phyloP scores from a whole-genome alignment of 2,113 vertebrate genomes.

The Leucoraja erinaceus region DNA sequence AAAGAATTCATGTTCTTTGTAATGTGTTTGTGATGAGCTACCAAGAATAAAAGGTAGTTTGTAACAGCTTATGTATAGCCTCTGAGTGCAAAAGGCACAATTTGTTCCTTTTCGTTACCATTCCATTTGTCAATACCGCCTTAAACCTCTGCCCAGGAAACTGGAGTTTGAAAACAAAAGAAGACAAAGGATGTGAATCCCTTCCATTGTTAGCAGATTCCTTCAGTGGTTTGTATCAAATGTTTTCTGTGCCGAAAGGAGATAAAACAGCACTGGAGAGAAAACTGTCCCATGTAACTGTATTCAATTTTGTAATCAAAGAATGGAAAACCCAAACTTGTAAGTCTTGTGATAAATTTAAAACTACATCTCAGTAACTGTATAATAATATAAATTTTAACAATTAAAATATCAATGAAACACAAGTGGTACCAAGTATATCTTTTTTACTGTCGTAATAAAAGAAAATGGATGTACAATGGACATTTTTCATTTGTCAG shows the following conservation, averaged over 20 bases:
- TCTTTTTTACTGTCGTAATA: background rate
- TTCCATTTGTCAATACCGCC: constrained; percentile 23
- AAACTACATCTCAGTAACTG: constrained; percentile 7
- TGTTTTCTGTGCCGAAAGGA: background rate
- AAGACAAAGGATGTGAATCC: constrained; percentile 1
- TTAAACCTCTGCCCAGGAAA: constrained; percentile 27
- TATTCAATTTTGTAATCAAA: constrained; percentile 9
- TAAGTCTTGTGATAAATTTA: constrained; percentile 30
- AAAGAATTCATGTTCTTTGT: constrained; percentile 17
- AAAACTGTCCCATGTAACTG: background rate
- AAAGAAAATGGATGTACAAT: too few species aligned
- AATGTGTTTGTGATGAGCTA: background rate
- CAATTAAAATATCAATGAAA: constrained; percentile 31
- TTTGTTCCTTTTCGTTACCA: background rate
- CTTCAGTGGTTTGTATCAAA: constrained; percentile 7
- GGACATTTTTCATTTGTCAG: background rate
- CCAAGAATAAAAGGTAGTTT: constrained; percentile 2
- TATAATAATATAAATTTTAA: constrained; percentile 34
- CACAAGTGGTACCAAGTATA: constrained; percentile 7
- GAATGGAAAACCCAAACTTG: constrained; percentile 11
- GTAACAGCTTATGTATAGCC: background rate
- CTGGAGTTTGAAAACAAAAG: background rate
- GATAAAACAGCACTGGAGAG: background rate
- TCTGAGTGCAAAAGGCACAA: background rate
- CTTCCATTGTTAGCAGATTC: background rate